Evolutionary conservation across 2,888 invertebrate genomes (phyloP), one percentile per base, ranked within the genome.

Genomic region (Sicus ferrugineus): DNA sequence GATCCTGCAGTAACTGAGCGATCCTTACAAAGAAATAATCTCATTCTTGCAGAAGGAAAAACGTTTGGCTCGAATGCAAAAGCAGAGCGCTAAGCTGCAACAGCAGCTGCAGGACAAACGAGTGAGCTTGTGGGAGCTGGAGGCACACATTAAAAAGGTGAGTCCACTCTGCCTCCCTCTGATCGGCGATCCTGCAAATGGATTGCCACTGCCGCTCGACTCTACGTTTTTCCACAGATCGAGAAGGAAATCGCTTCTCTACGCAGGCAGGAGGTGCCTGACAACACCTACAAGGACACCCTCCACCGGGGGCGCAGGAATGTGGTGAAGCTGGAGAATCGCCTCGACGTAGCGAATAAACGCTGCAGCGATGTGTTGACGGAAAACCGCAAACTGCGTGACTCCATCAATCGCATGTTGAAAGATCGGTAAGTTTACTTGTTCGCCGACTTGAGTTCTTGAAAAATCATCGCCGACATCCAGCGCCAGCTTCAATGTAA

Each of bases 361-460:
- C 90, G 90, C 78, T 93, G 93, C 81, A 93, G 93, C 82, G 87
- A 88, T 3, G 90, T 93, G 23, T 88, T 93, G 71, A 89, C 92
- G 2, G 90, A 92, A 71, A 95, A 95, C 82, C 87, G 89, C 67
- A 88, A 88, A 75, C 87, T 94, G 78, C 86, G 96, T 28, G 88
- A 91, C 14, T 91, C 93, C 77, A 95, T 97, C 63, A 93, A 96
- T 79, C 90, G 92, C 73, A 88, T 95, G 75, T 84, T 96, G 1
- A 90, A 92, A 72, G 95, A 96, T 84, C 89, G 91, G 91, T 90
- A 79, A 79, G 73, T 28, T 21, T 9, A 30, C n/a, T 2, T 14
- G 26, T 54, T 38, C 50, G 6, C 5, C 6, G 7, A 5, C 6
- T 50, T 50, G 19, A 19, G 6, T n/a, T 52, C 3, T 11, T n/a